Evolutionary conservation across 1,140 invertebrate genomes (phyloP), one percentile per base, ranked within the genome.

Genomic region (Scylla paramamosain): DNA sequence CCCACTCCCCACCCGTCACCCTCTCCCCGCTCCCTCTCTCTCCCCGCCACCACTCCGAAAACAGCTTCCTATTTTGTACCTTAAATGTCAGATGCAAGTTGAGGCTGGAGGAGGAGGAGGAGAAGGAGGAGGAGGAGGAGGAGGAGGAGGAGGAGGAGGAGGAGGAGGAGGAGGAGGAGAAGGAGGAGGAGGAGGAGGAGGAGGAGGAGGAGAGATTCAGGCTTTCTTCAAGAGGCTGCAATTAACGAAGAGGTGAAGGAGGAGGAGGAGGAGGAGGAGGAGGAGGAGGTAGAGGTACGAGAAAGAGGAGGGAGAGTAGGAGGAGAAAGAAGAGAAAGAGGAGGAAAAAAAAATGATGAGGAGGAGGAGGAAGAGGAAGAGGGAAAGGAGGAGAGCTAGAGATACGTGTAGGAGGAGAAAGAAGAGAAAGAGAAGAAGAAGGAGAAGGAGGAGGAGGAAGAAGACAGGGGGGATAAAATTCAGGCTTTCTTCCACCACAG

Each of bases 271-370:
- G 12, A 86, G 32, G 4, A 86, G 84, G 28, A 86, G 84, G 32
- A 86, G 28, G 84, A 86, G 32, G 32, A 29, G 84, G 84, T 16
- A 32, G n/a, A 32, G 10, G 83, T 31, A 45, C 29, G 32, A 89
- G 87, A 89, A 45, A 89, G 29, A 89, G 87, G 39, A 46, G 45
- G 32, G 32, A 31, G 45, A 45, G 45, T 3, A 89, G 87, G 32
- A 45, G 32, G 32, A 89, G 90, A 91, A 52, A 91, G 45, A 91
- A 46, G 29, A 52, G 52, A 52, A 91, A 46, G 52, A 52, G 52
- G 46, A 91, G 46, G 28, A 59, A 28, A 59, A 52, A 52, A 59
- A 28, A 59, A 52, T 6, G 88, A 90, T 32, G 48, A 46, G 48
- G 32, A 90, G 88, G 45, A 46, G 28, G 32, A 46, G 88, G 3